Base-by-base conservation (phyloP, 2,888 invertebrate species). In the Folsomia manolachei region DNA sequence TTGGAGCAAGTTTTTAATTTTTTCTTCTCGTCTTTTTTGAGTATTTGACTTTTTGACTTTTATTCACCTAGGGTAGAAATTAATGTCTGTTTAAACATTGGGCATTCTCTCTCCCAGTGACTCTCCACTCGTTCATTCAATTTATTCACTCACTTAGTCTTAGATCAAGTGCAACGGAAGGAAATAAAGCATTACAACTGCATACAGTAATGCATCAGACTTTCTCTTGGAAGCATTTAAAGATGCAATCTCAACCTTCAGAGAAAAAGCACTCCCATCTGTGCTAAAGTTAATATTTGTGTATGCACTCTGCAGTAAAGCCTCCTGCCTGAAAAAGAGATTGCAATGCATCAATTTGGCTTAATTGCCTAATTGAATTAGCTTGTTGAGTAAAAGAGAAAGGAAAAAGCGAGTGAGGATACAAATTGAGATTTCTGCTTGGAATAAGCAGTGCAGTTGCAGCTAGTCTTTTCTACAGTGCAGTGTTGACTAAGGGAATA, bases 401-500 rank as follows among this genome's bases (percentile, higher is more conserved):
- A 27, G 27, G 64, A 27, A 64, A n/a, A 11, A 27, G 4, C 21
- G 53, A 53, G 67, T 53, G 14, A 14, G 7, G 4, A 14, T 14
- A 39, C 4, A 14, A 39, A 39, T 4, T 14, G 39, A 39, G 14
- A 39, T 39, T 9, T 39, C 14, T 39, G 7, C 39, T 4, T 39
- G 14, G 4, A 9, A 39, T 39, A 9, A 39, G 7, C 39, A 9
- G 14, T 39, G 39, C 39, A 39, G 14, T 39, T 14, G 39, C 14
- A 39, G 7, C 39, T 14, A 9, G 7, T 61, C 26, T 71, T 67
- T 66, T 60, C 23, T 64, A 0, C 65, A n/a, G 27, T 52, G 18
- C 51, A n/a, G 4, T 63, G 56, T 64, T 64, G 27, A 27, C 66
- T 65, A 71, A 21, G 56, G 63, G 63, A 53, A 64, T 53, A 62